phyloP scores from a whole-genome alignment of 2,113 vertebrate species.

The Riparia riparia region DNA sequence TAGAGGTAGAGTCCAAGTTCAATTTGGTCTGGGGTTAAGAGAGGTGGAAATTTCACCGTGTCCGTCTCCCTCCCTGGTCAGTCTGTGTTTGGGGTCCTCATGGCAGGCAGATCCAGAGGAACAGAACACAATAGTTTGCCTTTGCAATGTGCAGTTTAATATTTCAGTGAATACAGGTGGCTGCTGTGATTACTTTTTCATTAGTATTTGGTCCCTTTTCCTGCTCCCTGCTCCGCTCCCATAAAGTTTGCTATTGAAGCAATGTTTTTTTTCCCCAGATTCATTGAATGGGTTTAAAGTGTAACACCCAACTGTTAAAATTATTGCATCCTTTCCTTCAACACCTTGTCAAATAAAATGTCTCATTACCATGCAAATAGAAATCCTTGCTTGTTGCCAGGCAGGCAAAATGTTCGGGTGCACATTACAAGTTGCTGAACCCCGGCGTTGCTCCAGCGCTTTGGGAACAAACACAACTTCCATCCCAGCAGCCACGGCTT shows the following conservation, averaged over 20 bases:
- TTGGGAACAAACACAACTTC: background rate
- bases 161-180: background rate
- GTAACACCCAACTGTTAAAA: slow-evolving; percentile 40
- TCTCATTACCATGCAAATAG: slow-evolving; percentile 70
- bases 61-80: background rate
- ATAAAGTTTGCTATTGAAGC: background rate
- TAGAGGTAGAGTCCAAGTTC: background rate
- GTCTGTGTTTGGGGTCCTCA: background rate
- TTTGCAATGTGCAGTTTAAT: background rate
- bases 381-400: background rate
- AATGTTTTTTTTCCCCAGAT: background rate
- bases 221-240: background rate
- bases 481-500: rapidly evolving
- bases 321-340: slow-evolving; percentile 55
- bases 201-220: background rate
- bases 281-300: background rate
- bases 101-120: background rate
- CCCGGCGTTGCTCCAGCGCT: background rate
- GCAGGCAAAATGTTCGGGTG: background rate
- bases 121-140: background rate
- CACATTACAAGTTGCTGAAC: background rate
- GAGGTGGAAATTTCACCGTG: background rate
- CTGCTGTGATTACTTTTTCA: background rate
- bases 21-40: background rate
- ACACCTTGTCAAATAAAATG: slow-evolving; percentile 59